Evolutionary conservation across 2,113 vertebrate genomes (phyloP), one percentile per base, ranked within the genome.

Genomic region (Grammomys surdaster): DNA sequence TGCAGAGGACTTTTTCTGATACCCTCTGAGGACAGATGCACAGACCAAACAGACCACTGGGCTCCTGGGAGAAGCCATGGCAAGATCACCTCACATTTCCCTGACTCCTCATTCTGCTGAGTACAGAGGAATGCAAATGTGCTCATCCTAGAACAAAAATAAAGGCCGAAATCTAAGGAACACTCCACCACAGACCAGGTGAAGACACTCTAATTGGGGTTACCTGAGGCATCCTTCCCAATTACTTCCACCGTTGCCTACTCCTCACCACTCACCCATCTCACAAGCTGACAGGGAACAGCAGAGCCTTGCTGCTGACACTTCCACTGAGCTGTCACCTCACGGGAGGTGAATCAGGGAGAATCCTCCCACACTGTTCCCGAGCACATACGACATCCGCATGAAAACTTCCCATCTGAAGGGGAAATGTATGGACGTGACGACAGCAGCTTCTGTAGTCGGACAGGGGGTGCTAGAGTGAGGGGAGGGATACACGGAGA

Each of bases 391-490:
- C 9, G 36, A 65, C 36, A 20, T 24, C 28, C 67, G 26, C 70
- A 63, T 20, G 43, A 85, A n/a, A 60, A 85, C 9, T 40, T 17
- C 56, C 76, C 36, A 40, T 40, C 81, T 20, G 60, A 67, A 60
- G 63, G 33, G 43, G 10, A 65, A 40, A 16, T 72, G 10, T 6
- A 33, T 7, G 48, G 46, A 26, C 31, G 51, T 60, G 63, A 58
- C 3, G 56, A 72, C 56, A 33, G 16, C 48, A 19, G 26, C 56
- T n/a, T 48, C 46, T 20, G 6, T 4, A 51, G 56, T 75, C 7
- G 51, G 65, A 73, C 8, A 6, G 3, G 1, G 46, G 13, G 56
- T 9, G 16, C 56, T 0, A 0, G 14, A 58, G 13, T 2, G 13
- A 36, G 14, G 31, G 72, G 20, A 67, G 0, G 65, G 20, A 31